Evolutionary conservation across 2,888 invertebrate genomes (phyloP).

Genomic region (Monopis laevigella): DNA sequence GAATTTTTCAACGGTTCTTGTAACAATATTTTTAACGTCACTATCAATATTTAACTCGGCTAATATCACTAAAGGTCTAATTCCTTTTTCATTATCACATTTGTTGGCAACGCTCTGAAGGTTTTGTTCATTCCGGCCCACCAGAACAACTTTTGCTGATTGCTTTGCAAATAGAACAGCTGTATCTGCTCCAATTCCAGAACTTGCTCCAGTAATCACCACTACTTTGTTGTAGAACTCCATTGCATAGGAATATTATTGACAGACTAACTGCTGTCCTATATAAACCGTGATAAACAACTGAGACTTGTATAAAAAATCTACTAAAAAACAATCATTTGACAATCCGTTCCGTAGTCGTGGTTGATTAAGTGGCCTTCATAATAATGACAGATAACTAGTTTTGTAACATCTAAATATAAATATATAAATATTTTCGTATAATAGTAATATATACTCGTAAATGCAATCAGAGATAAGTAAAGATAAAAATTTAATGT

Average conservation of each 20-base stretch:
- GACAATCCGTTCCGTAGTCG: no score
- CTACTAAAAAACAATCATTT: no score
- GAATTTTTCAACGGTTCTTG: slow-evolving; percentile 72
- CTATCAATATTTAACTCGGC: slow-evolving; percentile 74
- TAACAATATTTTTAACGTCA: slow-evolving; percentile 72
- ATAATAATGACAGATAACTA: no score
- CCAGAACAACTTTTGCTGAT: slow-evolving; percentile 72
- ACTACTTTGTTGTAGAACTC: slow-evolving; percentile 69
- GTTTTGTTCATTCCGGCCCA: slow-evolving; percentile 75
- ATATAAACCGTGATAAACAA: not conserved
- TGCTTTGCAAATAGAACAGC: slow-evolving; percentile 73
- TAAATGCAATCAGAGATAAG: no score
- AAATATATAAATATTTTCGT: not conserved
- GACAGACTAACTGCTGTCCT: not conserved
- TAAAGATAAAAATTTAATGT: no score
- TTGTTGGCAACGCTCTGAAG: slow-evolving; percentile 69
- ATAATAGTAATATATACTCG: no score
- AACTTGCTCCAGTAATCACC: slow-evolving; percentile 74
- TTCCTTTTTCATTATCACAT: slow-evolving; percentile 51
- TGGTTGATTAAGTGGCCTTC: no score
- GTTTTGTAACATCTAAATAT: not conserved
- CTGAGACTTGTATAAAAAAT: not conserved
- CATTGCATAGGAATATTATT: slow-evolving; percentile 33
- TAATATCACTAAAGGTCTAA: slow-evolving; percentile 65
- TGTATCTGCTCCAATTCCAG: slow-evolving; percentile 77